Evolutionary conservation across 1,140 invertebrate species (phyloP).

Genomic region (Drosophila lini): DNA sequence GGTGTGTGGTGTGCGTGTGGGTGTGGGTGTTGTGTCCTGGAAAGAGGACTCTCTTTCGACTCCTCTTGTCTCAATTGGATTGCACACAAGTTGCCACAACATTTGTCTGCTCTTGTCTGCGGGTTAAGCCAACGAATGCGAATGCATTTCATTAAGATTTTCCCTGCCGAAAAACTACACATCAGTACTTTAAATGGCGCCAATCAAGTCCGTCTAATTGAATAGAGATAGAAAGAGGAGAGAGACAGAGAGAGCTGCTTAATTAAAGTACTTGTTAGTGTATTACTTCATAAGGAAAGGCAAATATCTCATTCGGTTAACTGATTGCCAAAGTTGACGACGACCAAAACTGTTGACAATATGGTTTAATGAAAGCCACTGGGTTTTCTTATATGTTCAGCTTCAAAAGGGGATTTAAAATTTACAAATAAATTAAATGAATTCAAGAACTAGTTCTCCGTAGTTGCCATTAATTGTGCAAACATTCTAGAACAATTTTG

Average conservation of each 20-base stretch:
- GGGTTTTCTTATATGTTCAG: not conserved
- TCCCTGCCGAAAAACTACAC: conserved; percentile 12
- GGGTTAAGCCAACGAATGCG: conserved; percentile 31
- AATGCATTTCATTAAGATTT: conserved; percentile 65
- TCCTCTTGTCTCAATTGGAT: conserved; percentile 64
- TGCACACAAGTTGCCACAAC: conserved; percentile 69
- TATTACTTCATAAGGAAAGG: not conserved
- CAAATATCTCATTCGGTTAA: not conserved
- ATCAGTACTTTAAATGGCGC: conserved; percentile 22
- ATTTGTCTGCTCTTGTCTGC: conserved; percentile 51
- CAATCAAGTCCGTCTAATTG: conserved; percentile 19
- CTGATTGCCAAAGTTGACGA: not conserved
- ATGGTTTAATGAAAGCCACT: not conserved
- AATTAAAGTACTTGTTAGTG: conserved; percentile 19
- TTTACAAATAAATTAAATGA: not conserved
- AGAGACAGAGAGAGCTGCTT: not conserved
- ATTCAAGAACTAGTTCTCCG: not conserved
- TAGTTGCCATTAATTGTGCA: conserved; percentile 45
- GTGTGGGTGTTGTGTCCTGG: not conserved
- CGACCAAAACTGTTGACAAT: conserved; percentile 9
- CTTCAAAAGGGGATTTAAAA: not conserved
- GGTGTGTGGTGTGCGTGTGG: not conserved
- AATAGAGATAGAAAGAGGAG: not conserved
- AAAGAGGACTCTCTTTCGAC: not conserved
- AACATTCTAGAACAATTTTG: conserved; percentile 58